Conservation (phyloP, 2,113 vertebrate species). For the Sylvilagus bachmani region DNA sequence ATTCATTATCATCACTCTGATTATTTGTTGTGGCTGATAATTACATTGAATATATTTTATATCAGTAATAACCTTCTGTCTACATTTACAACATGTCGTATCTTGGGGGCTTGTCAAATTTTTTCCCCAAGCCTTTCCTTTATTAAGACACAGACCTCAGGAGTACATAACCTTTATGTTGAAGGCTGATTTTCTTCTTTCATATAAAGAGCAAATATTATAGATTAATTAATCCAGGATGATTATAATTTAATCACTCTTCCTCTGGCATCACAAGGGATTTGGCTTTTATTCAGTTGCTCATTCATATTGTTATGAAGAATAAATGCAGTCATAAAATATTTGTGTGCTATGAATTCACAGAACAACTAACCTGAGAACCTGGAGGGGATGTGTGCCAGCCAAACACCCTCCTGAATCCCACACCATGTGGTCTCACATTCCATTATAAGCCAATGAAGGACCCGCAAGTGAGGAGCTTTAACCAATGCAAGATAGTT, state of each 20-base stretch:
- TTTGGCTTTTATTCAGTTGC: conserved; percentile 93
- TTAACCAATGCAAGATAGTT: background rate
- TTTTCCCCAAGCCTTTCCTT: conserved; percentile 93
- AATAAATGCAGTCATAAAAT: conserved; percentile 90
- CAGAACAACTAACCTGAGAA: conserved; percentile 79
- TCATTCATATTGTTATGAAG: conserved; percentile 90
- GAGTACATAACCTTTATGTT: conserved; percentile 97
- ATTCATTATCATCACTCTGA: conserved; percentile 97
- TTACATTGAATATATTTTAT: conserved; percentile 97
- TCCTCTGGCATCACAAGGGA: conserved; percentile 92
- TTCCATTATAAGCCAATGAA: background rate
- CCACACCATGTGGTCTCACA: background rate
- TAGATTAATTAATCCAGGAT: conserved; percentile 99
- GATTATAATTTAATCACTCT: conserved; percentile 99
- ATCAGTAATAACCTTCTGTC: conserved; percentile 99
- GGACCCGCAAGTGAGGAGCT: background rate
- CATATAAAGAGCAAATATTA: conserved; percentile 99
- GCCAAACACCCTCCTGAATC: background rate
- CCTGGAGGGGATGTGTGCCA: background rate
- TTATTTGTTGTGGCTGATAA: conserved; percentile 99
- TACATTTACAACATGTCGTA: conserved; percentile 92
- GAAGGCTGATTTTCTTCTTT: conserved; percentile 93
- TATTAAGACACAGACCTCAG: conserved; percentile 96
- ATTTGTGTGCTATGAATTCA: conserved; percentile 88
- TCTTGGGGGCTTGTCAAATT: conserved; percentile 97